Percentiles rank a stretch among this genome's conserved stretches.
phyloP scores from a whole-genome alignment of 2,888 invertebrate species.

The Scaptomyza reducta region DNA sequence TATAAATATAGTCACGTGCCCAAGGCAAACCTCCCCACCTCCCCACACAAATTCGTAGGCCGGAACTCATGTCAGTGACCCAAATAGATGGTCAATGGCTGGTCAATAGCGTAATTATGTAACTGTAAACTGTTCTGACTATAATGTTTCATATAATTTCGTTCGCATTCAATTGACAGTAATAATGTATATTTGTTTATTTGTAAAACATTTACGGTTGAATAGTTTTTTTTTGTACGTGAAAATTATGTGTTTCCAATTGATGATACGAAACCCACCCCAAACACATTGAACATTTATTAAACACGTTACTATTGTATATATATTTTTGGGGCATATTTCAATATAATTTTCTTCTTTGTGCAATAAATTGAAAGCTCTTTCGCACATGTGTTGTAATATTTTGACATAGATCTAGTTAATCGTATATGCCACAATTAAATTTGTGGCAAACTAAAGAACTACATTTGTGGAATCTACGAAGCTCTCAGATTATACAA shows the following conservation, averaged over 20 bases:
- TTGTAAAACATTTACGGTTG: slow-evolving; percentile 50
- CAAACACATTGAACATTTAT: slow-evolving; percentile 37
- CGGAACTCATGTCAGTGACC: slow-evolving; percentile 48
- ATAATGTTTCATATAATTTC: slow-evolving; percentile 23
- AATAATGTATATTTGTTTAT: slow-evolving; percentile 59
- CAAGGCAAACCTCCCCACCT: slow-evolving; percentile 2
- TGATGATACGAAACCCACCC: slow-evolving; percentile 23
- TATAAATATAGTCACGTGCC: slow-evolving; percentile 52
- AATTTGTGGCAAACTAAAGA: too few relatives aligned
- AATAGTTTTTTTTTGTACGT: slow-evolving; percentile 36
- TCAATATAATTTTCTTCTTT: slow-evolving; percentile 12
- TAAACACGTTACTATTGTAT: slow-evolving; percentile 48
- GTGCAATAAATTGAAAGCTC: slow-evolving; percentile 9
- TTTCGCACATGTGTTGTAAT: slow-evolving; percentile 47
- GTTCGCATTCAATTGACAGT: slow-evolving; percentile 34
- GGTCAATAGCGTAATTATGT: slow-evolving; percentile 37
- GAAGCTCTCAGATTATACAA: slow-evolving; percentile 16
- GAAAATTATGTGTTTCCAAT: slow-evolving; percentile 17
- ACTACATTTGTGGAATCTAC: neutral
- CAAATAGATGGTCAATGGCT: slow-evolving; percentile 43
- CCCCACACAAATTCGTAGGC: slow-evolving; percentile 31
- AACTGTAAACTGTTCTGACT: slow-evolving; percentile 8
- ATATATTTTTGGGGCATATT: slow-evolving; percentile 26
- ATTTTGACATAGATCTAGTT: slow-evolving; percentile 17
- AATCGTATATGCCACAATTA: too few relatives aligned